Evolutionary conservation across 2,888 invertebrate genomes (phyloP), one percentile per base, ranked within the genome.

Genomic region (Tortricodes alternella): DNA sequence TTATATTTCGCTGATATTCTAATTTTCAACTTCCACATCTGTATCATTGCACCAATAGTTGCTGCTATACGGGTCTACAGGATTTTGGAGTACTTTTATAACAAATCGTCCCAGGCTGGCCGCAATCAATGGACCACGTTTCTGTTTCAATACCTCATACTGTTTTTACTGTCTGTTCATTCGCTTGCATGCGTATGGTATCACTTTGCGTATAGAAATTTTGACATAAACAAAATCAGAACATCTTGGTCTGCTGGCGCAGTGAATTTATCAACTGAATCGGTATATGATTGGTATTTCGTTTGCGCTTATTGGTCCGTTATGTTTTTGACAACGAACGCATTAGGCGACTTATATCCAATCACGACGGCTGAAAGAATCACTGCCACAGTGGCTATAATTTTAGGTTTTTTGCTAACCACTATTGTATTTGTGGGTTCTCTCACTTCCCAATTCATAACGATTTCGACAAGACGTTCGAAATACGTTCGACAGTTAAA

Each of bases 351-450:
- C 59, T 71, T 91, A 46, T 90, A 87, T 60, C 90, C 90, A 29
- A 81, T 88, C 3, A 86, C 83, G 13, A 83, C 87, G 13, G 60
- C 67, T 35, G 90, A 91, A 70, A 81, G 90, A 68, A 67, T 86
- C 9, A 72, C 76, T 62, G 84, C 81, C 51, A 85, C 81, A 29
- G 46, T 83, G 11, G 85, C 84, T 3, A 83, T 85, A 61, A 66
- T 86, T 57, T 62, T 89, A 16, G 92, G 92, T 0, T 91, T 91
- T 66, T 67, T 85, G 18, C 64, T 91, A 18, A 90, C 89, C 27
- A 91, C 90, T 3, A 77, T 91, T 23, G 85, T 91, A 9, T 91
- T 91, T 66, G 91, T 91, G 60, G 92, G 91, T 51, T 90, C 90
- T 19, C 68, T 92, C 56, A 89, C 91, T 41, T 90, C 90, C 1